phyloP scores from a whole-genome alignment of 2,888 invertebrate genomes.

The Mesochorus sp. region DNA sequence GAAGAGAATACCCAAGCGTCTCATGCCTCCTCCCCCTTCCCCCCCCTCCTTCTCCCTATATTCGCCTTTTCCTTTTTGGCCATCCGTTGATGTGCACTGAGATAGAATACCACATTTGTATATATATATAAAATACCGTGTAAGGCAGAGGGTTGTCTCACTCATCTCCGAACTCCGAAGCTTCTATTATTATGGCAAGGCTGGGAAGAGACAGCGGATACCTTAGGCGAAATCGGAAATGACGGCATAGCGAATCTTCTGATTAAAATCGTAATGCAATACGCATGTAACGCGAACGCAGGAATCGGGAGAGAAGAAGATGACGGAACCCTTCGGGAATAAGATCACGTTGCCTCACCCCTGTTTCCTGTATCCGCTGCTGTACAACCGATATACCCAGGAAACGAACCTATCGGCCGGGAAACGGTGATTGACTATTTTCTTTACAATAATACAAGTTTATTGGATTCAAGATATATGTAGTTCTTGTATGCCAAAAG shows the following conservation, averaged over 20 bases:
- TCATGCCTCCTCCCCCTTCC: neutral
- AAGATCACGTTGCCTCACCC: constrained; percentile 16
- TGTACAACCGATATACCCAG: neutral
- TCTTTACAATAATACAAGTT: neutral
- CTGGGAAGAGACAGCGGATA: constrained; percentile 51
- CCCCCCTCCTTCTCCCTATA: constrained; percentile 34
- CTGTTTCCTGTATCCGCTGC: neutral
- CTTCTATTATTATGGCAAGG: constrained; percentile 68
- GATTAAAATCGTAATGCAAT: constrained; percentile 81
- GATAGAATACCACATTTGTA: constrained; percentile 35
- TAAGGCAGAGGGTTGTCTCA: neutral
- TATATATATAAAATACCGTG: no score
- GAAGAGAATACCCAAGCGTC: constrained; percentile 69
- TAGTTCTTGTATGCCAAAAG: no score
- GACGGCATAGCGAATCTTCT: constrained; percentile 58
- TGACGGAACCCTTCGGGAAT: constrained; percentile 60
- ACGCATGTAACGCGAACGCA: constrained; percentile 72
- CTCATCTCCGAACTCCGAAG: neutral
- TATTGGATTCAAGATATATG: no score
- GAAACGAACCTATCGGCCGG: neutral
- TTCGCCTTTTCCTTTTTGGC: constrained; percentile 2
- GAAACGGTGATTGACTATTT: neutral
- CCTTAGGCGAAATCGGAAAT: neutral
- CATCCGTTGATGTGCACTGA: neutral
- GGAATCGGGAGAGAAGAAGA: constrained; percentile 3